Evolutionary conservation across 1,140 invertebrate species (phyloP).

Genomic region (Papilio dardanus): DNA sequence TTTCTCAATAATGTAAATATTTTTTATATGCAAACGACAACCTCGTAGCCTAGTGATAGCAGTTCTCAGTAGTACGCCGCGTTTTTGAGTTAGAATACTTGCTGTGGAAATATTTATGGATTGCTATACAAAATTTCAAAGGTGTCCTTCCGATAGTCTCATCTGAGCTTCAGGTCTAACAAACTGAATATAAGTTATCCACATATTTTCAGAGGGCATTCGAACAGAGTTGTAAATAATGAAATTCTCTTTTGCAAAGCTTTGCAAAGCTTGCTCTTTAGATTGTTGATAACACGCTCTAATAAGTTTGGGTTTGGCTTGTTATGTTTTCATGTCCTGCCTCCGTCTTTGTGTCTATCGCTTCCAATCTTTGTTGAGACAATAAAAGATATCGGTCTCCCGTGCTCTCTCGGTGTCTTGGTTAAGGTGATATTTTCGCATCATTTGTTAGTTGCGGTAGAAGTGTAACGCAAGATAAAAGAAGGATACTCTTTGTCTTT

Average conservation of each 20-base stretch:
- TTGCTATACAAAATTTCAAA: neutral
- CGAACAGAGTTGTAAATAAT: neutral
- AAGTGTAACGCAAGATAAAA: conserved; percentile 6
- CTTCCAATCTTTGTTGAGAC: neutral
- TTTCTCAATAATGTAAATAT: conserved; percentile 5
- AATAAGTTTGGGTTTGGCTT: neutral
- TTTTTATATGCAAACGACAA: neutral
- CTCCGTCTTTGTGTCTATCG: conserved; percentile 9
- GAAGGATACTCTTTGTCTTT: neutral
- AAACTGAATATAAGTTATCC: too few relatives aligned
- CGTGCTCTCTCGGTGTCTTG: neutral
- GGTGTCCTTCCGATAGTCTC: neutral
- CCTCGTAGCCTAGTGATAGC: neutral
- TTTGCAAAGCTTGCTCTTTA: neutral
- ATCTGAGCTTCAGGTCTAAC: too few relatives aligned
- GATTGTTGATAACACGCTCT: neutral
- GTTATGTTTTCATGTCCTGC: conserved; percentile 6
- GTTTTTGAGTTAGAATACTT: neutral
- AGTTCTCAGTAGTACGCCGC: neutral
- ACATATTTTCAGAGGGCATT: neutral
- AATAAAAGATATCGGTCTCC: conserved; percentile 10
- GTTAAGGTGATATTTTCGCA: conserved; percentile 18
- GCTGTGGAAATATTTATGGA: neutral
- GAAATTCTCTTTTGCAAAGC: conserved; percentile 1
- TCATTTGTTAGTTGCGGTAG: conserved; percentile 11